phyloP scores from a whole-genome alignment of 1,140 invertebrate species.

The Drosophila pachea region DNA sequence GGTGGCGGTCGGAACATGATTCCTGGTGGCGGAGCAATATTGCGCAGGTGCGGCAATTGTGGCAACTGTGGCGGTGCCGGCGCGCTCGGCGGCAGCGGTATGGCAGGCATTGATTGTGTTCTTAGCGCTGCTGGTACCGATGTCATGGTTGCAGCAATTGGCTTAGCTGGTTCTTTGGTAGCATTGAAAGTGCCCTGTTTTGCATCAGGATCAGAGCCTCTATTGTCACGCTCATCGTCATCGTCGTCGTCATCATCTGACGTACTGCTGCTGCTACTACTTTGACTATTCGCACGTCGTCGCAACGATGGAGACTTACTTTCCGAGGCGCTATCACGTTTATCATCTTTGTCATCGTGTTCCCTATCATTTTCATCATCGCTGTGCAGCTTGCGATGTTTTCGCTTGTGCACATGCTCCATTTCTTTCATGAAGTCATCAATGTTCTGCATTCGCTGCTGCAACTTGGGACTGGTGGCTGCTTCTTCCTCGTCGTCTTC shows the following conservation, averaged over 20 bases:
- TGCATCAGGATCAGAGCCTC: conserved; percentile 25
- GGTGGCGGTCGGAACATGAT: conserved; percentile 84
- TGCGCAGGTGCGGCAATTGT: conserved; percentile 63
- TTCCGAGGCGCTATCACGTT: conserved; percentile 43
- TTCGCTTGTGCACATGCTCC: conserved; percentile 89
- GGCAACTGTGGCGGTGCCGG: conserved; percentile 68
- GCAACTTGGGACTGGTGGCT: conserved; percentile 80
- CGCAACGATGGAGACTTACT: conserved; percentile 40
- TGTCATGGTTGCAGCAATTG: background rate
- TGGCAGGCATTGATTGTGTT: conserved; percentile 51
- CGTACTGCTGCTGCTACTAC: conserved; percentile 19
- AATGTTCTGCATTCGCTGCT: conserved; percentile 94
- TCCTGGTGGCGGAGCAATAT: conserved; percentile 63
- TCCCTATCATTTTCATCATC: conserved; percentile 41
- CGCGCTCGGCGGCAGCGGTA: conserved; percentile 49
- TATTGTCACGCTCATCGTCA: conserved; percentile 40
- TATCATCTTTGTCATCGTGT: conserved; percentile 26
- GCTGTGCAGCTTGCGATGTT: conserved; percentile 65
- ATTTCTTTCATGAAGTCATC: conserved; percentile 95
- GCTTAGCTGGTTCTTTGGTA: conserved; percentile 23
- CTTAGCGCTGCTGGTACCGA: conserved; percentile 42
- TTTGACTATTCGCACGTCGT: conserved; percentile 18
- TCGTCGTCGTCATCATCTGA: conserved; percentile 40
- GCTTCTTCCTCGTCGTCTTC: conserved; percentile 49
- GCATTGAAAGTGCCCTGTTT: conserved; percentile 23